Base-by-base conservation (phyloP, 2,113 vertebrate genomes). In the Silurus meridionalis region DNA sequence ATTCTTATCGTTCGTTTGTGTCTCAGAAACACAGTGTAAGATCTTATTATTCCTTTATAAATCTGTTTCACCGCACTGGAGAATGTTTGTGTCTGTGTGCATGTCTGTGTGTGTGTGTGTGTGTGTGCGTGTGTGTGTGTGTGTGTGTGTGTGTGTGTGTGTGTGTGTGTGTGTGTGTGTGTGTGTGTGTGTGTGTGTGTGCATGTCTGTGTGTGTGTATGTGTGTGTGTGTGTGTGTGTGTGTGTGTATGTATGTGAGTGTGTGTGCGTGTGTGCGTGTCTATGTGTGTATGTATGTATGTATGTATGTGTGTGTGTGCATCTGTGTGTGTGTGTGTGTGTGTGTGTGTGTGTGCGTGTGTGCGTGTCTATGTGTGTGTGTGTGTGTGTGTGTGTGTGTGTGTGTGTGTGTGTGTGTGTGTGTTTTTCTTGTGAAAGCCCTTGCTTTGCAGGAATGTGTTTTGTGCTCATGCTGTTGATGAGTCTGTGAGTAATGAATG, bases 401-500 rank as follows among this genome's bases (percentile, higher is more conserved):
- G 28, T 37, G 28, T 37, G 28, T 37, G 28, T 37, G 71, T 67
- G 17, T n/a, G 25, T 83, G 86, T 52, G 52, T 19, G 21, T 72
- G 69, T 80, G 15, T 69, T n/a, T 61, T 69, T 50, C 61, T 58
- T 80, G 50, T 25, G 52, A 83, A 55, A 52, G 15, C 23, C 60
- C 60, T 15, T 83, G 74, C 67, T 57, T 78, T 63, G 48, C 86
- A 86, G 80, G 87, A 91, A 88, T 89, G 87, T 88, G 80, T 90
- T 89, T 84, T 86, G 75, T 88, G 84, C 82, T 88, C 46, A n/a
- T 37, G 87, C 19, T 17, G 82, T 17, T 66, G 71, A 82, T 85
- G 85, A 89, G 87, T 86, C 85, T 25, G 14, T 3, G 52, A 84
- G 64, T 87, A 91, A 91, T 88, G 89, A 91, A 28, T 88, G 89